These are phyloP conservation scores for Brachionus koreanus DNA, from an alignment of 1,140 invertebrate species.

Conservation along the genomic window DNA sequence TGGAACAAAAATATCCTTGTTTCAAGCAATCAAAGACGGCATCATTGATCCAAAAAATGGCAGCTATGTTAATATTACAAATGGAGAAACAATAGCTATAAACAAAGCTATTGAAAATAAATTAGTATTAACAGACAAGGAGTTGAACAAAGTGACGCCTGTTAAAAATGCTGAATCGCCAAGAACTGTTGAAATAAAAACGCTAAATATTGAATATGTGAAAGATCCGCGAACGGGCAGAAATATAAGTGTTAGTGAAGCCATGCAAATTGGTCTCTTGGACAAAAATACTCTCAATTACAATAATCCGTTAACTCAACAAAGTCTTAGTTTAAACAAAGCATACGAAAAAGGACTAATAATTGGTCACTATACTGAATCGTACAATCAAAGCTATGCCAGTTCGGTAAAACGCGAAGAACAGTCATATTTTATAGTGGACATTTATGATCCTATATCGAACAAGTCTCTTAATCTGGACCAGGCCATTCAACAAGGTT, in stretches of 20 bases:
- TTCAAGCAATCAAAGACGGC: constrained; percentile 76
- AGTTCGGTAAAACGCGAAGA: not conserved
- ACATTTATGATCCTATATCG: constrained; percentile 48
- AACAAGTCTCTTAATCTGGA: constrained; percentile 51
- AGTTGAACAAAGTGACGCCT: constrained; percentile 63
- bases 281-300: constrained; percentile 66
- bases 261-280: constrained; percentile 71
- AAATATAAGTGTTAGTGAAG: constrained; percentile 69
- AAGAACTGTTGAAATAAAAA: constrained; percentile 44
- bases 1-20: constrained; percentile 72
- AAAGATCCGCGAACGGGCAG: constrained; percentile 75
- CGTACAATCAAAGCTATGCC: not conserved
- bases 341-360: constrained; percentile 78
- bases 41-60: constrained; percentile 75
- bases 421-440: constrained; percentile 37
- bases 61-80: constrained; percentile 69
- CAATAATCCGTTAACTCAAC: constrained; percentile 46
- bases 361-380: constrained; percentile 46
- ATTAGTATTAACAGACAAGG: constrained; percentile 59
- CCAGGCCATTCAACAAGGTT: constrained; percentile 49
- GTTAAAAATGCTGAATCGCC: constrained; percentile 56
- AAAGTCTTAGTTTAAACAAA: constrained; percentile 62
- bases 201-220: constrained; percentile 57
- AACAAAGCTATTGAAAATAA: constrained; percentile 60
- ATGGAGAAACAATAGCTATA: constrained; percentile 64